Evolutionary conservation across 2,888 invertebrate species (phyloP), one percentile per base, ranked within the genome.

Genomic region (Homarus gammarus): DNA sequence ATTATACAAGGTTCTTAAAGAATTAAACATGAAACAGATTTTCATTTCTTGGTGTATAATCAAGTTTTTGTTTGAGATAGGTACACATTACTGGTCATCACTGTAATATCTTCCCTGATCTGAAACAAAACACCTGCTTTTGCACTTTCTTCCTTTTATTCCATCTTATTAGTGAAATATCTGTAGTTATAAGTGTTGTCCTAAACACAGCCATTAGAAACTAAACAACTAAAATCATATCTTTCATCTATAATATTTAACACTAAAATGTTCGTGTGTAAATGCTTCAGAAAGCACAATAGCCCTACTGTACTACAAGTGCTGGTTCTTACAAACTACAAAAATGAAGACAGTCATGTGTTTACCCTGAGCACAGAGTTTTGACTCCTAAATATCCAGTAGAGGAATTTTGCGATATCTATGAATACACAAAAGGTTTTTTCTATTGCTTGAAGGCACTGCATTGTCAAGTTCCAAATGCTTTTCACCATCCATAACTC

Each of bases 11-110:
- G 33, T 8, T 44, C 64, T 27, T 1, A 8, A 64, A 56, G 22
- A 12, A 56, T 27, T 5, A 8, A 6, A 64, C 8, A 6, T 22
- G 3, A 22, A 27, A 73, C 8, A 12, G n/a, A 6, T 75, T 27
- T 75, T 12, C 31, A 44, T 38, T 27, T 38, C n/a, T 75, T 44
- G n/a, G 15, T 44, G 75, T 81, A 64, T 36, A 56, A 56, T 56
- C 56, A 56, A n/a, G n/a, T n/a, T n/a, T n/a, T n/a, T n/a, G n/a
- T n/a, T n/a, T n/a, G n/a, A n/a, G n/a, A n/a, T n/a, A n/a, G n/a
- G n/a, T n/a, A n/a, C n/a, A n/a, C n/a, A n/a, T n/a, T n/a, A n/a
- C n/a, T n/a, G n/a, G n/a, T n/a, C n/a, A n/a, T n/a, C n/a, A n/a
- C n/a, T n/a, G n/a, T n/a, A n/a, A n/a, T n/a, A n/a, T n/a, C n/a